Conservation (phyloP, 2,888 invertebrate species). For the Spodoptera picta region DNA sequence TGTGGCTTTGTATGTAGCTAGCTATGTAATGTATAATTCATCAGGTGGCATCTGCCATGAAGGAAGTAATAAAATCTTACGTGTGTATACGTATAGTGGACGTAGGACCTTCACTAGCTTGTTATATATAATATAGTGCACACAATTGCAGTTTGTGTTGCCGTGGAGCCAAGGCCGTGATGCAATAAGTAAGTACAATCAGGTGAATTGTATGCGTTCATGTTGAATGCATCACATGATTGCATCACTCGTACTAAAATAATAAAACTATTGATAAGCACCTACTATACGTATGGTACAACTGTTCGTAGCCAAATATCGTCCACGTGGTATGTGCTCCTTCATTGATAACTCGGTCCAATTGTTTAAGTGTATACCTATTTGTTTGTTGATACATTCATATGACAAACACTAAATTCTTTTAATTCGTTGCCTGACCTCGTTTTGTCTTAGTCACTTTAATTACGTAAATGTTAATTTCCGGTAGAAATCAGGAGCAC, state of each 20-base stretch:
- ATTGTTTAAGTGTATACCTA: not conserved
- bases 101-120: conserved; percentile 44
- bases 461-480: conserved; percentile 35
- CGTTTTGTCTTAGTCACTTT: conserved; percentile 14
- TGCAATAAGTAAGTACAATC: conserved; percentile 75
- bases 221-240: conserved; percentile 76
- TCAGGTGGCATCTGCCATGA: conserved; percentile 40
- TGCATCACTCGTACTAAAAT: conserved; percentile 65
- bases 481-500: conserved; percentile 35
- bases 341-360: too few relatives aligned
- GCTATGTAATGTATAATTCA: conserved; percentile 26
- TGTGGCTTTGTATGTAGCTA: conserved; percentile 19
- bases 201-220: conserved; percentile 73
- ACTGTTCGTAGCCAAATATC: too few relatives aligned
- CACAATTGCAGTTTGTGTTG: conserved; percentile 75
- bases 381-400: not conserved
- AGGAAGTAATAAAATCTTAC: conserved; percentile 44
- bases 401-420: conserved; percentile 1
- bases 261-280: not conserved
- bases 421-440: conserved; percentile 4
- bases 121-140: conserved; percentile 61
- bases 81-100: conserved; percentile 23
- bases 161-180: conserved; percentile 84
- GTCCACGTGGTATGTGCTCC: too few relatives aligned
- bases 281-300: not conserved